Evolutionary conservation across 2,797 vertebrate genomes (phyloP), one percentile per base, ranked within the genome.

Genomic region (Denticeps clupeoides): DNA sequence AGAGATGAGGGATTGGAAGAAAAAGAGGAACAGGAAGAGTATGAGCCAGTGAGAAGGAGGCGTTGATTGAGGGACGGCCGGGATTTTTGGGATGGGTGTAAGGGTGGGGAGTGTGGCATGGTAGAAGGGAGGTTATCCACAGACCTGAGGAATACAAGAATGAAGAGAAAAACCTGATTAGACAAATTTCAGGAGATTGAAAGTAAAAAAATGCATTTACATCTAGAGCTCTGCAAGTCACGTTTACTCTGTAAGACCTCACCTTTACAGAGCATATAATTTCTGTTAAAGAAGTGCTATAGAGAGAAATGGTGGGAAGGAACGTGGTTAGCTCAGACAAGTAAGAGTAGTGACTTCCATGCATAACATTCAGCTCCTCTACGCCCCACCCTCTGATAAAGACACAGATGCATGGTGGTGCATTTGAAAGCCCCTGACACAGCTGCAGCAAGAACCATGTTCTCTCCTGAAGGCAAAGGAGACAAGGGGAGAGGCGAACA

Each of bases 71-170:
- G 49, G 52, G 64, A 43, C 53, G 41, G 49, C 47, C 58, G 43
- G 58, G 51, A 53, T 60, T 56, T 63, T 60, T 51, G 51, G 29
- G 47, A 45, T 55, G 64, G 33, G 21, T 60, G 55, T 54, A 48
- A 55, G 47, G 35, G 49, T 63, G 47, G 64, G 64, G 60, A 60
- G 64, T 62, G 60, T 60, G 57, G 55, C 64, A 67, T 67, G 58
- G 60, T 67, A 67, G 57, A 63, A 53, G 21, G 52, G 60, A 42
- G 46, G 47, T 48, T 49, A 58, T 63, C 55, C 60, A 67, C 60
- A 67, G 64, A 67, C 64, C 64, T 67, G 28, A 37, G 16, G 37
- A 9, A 37, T 2, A 18, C 4, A 22, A 18, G 41, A 21, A 19
- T 16, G 11, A 18, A 49, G 7, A 10, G 13, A 18, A 8, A 27